A percentile compares a stretch with the other conserved stretches of the same genome.
Evolutionary conservation across 2,113 vertebrate genomes (phyloP).

Genomic region (Thinocorus orbignyianus): DNA sequence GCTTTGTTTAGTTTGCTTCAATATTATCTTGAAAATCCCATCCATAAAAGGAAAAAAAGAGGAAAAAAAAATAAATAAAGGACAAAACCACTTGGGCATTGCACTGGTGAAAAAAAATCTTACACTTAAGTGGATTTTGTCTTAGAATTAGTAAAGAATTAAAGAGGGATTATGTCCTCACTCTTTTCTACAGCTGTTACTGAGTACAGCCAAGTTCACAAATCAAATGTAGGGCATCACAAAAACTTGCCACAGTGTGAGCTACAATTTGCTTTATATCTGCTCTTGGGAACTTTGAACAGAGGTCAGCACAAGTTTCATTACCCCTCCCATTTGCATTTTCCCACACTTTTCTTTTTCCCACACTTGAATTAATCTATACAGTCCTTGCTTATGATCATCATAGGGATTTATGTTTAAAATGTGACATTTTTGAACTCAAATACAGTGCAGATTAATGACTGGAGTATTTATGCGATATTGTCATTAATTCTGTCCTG

Average conservation of each 20-base stretch:
- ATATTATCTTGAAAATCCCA: not conserved
- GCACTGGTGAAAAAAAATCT: not conserved
- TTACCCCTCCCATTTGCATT: slow-evolving; percentile 11
- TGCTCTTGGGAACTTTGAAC: slow-evolving; percentile 60
- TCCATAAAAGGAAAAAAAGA: not conserved
- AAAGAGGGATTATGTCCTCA: not conserved
- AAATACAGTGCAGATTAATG: not conserved
- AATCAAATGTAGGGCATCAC: not conserved
- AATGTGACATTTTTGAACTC: not conserved
- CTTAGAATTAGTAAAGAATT: not conserved
- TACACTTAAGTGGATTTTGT: not conserved
- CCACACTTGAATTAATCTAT: not conserved
- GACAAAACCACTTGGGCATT: not conserved
- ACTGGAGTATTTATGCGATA: not conserved
- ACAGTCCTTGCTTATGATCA: not conserved
- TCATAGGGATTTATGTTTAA: not conserved
- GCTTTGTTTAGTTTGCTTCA: not conserved
- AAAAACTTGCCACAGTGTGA: slow-evolving; percentile 2
- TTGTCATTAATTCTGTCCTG: not conserved
- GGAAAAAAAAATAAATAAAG: not conserved
- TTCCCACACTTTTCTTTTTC: slow-evolving; percentile 69
- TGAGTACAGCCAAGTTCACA: not conserved
- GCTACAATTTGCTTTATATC: not conserved
- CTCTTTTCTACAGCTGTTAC: not conserved
- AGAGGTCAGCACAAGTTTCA: slow-evolving; percentile 31